Conservation (phyloP, 2,113 vertebrate genomes). For the Microcebus jonahi region DNA sequence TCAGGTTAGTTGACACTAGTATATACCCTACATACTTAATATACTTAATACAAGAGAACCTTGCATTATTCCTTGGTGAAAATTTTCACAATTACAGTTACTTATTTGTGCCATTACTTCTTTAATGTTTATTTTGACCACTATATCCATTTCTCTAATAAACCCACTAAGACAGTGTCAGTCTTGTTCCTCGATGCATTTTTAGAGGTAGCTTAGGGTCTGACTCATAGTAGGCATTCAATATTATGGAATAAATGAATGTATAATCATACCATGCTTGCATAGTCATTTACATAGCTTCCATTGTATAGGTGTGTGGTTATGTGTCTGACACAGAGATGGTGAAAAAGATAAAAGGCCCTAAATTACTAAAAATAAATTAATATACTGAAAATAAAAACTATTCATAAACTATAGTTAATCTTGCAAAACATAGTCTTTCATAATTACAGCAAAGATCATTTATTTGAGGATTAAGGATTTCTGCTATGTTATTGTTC, state of each 20-base stretch:
- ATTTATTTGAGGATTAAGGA: not conserved
- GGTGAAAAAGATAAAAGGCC: not conserved
- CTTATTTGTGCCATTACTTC: not conserved
- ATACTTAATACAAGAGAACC: not conserved
- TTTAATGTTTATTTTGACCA: not conserved
- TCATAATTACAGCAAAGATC: not conserved
- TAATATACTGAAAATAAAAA: not conserved
- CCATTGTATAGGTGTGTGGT: not conserved
- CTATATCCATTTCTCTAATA: not conserved
- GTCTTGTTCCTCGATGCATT: not conserved
- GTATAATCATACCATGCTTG: not conserved
- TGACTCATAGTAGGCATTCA: not conserved
- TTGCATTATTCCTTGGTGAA: not conserved
- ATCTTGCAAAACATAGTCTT: not conserved
- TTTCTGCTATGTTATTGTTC: conserved; percentile 7
- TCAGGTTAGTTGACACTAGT: not conserved
- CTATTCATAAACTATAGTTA: not conserved
- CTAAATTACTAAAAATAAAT: conserved; percentile 28
- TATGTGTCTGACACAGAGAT: not conserved
- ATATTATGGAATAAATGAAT: not conserved
- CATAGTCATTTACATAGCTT: not conserved
- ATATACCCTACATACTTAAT: not conserved
- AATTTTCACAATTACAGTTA: not conserved
- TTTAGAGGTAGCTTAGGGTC: not conserved
- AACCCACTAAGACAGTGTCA: not conserved